A percentile compares a stretch with the other conserved stretches of the same genome.
Conservation (phyloP, 2,888 invertebrate genomes). For the Siphlonurus alternatus region DNA sequence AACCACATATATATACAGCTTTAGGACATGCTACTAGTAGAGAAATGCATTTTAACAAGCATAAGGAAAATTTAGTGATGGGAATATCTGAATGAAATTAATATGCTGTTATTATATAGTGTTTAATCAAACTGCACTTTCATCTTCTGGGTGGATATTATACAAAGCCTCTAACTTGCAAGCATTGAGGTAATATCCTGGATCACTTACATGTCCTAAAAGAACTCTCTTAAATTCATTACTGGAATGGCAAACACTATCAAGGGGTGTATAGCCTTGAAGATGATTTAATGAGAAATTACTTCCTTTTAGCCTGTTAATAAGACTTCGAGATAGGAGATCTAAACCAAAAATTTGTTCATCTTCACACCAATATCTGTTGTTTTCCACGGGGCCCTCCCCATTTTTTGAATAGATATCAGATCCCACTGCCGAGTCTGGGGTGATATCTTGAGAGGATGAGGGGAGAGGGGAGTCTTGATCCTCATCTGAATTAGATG, state of each 20-base stretch:
- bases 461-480: constrained; percentile 5
- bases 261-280: constrained; percentile 7
- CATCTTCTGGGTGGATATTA: background rate
- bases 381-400: background rate
- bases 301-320: constrained; percentile 11
- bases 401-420: constrained; percentile 10
- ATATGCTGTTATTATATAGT: no score
- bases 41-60: no score
- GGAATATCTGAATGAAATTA: no score
- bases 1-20: no score
- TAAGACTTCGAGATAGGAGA: constrained; percentile 3
- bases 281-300: constrained; percentile 9
- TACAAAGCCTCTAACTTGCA: background rate
- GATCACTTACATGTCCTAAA: background rate
- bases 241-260: background rate
- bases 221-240: background rate
- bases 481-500: background rate
- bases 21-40: no score
- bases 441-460: constrained; percentile 16
- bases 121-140: background rate
- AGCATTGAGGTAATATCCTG: background rate
- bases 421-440: constrained; percentile 18
- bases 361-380: background rate
- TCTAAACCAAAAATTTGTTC: background rate
- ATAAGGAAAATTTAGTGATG: no score